Evolutionary conservation across 1,140 invertebrate species (phyloP).

Genomic region (Thrips palmi): DNA sequence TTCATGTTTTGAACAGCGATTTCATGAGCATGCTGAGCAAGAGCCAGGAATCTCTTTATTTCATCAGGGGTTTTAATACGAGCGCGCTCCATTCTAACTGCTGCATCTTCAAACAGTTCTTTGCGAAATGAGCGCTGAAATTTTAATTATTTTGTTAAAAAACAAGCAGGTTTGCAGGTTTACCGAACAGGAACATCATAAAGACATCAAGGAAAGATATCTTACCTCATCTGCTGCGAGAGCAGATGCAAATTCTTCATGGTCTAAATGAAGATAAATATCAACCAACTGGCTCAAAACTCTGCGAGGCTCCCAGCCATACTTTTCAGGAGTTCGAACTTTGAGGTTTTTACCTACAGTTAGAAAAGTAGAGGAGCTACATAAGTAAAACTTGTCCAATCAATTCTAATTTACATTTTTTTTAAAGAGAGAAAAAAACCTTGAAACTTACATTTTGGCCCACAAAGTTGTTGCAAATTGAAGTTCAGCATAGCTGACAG

Average conservation of each 20-base stretch:
- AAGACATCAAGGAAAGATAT: slow-evolving; percentile 9
- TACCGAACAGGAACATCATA: slow-evolving; percentile 8
- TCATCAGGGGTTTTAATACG: slow-evolving; percentile 66
- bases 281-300: slow-evolving; percentile 82
- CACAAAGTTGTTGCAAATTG: slow-evolving; percentile 91
- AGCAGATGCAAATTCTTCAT: slow-evolving; percentile 72
- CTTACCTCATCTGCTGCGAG: slow-evolving; percentile 73
- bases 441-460: slow-evolving; percentile 59
- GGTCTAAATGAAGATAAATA: slow-evolving; percentile 93
- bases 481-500: slow-evolving; percentile 97
- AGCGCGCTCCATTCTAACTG: slow-evolving; percentile 55
- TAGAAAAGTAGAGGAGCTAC: slow-evolving; percentile 4
- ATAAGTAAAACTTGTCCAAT: neutral
- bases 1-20: slow-evolving; percentile 69
- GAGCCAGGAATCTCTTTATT: slow-evolving; percentile 61
- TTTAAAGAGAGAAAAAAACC: slow-evolving; percentile 1
- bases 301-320: slow-evolving; percentile 87
- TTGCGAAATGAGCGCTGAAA: slow-evolving; percentile 78
- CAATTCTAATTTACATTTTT: neutral
- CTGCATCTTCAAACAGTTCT: slow-evolving; percentile 81
- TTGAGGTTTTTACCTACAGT: slow-evolving; percentile 65
- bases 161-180: slow-evolving; percentile 12
- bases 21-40: slow-evolving; percentile 62
- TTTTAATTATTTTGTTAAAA: slow-evolving; percentile 2
- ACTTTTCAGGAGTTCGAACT: slow-evolving; percentile 86